Base-by-base conservation (phyloP, 2,888 invertebrate species). In the Rhodophaea formosa region DNA sequence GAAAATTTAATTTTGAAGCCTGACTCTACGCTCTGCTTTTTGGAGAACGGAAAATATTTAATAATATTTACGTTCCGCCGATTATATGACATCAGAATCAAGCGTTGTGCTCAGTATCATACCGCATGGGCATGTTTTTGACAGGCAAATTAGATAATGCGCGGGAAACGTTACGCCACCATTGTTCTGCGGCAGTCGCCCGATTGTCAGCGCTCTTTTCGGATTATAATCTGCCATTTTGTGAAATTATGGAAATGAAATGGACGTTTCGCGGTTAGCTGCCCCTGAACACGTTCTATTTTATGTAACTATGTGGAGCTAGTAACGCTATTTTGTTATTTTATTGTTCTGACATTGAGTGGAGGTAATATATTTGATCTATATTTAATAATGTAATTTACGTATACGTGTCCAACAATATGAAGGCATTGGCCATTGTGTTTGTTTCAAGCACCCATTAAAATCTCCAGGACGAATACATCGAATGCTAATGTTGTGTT, bases 261-360 rank as follows among this genome's bases (percentile, higher is more conserved):
- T 83, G 83, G 84, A 87, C 81, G 87, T 87, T 88, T 87, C 84
- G 86, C 86, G 88, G 89, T 88, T 88, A 86, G 85, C 77, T 87
- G 83, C 79, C 76, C 73, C 72, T 77, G 76, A 68, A 72, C 68
- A 71, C 73, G 67, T 70, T 66, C 68, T 59, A 55, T 59, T 60
- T n/a, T n/a, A n/a, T n/a, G 43, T 53, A 51, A 45, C 17, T 58
- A 45, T 56, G 59, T 58, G 63, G 68, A 65, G 68, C 71, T 71
- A 69, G 74, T 74, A 69, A 68, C 68, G 73, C 70, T 71, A 75
- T 81, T 80, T 77, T 82, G 78, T 80, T 73, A 79, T 84, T 79
- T 79, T 79, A 80, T 82, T 80, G 77, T 80, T 77, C 72, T 74
- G 74, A 76, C 79, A 76, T 72, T 76, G 53, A 42, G 8, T 42